Evolutionary conservation across 2,113 vertebrate genomes (phyloP), one percentile per base, ranked within the genome.

Genomic region (Microtus ochrogaster): DNA sequence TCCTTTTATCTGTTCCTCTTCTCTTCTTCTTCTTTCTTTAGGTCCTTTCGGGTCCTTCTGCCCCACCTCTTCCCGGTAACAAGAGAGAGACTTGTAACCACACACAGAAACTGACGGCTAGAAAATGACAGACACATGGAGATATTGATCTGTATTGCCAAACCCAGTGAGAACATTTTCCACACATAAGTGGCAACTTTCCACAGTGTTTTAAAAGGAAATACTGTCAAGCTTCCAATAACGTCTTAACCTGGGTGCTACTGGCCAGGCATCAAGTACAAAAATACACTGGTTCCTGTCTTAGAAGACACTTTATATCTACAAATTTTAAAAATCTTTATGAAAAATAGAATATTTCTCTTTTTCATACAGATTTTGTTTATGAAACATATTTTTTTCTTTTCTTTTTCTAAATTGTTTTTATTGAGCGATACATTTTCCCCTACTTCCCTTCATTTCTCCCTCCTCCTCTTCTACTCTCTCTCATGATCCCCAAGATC

Each of bases 141-240:
- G 81, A 28, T 87, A 88, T 4, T 82, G 39, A 66, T 92, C 52
- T 86, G 44, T 49, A 47, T 47, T 78, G 44, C 63, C 84, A 87
- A 92, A 85, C 36, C n/a, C 19, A 8, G 26, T 22, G 41, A 87
- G 16, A 65, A 19, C 73, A 36, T 83, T 92, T 92, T 91, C 89
- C 5, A 22, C 24, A 65, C 21, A 2, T 17, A 90, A 83, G n/a
- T 21, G 39, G 14, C 70, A 97, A 92, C 65, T 92, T 88, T 76
- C 72, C n/a, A 61, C 30, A 68, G 26, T 68, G 88, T 89, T 94
- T 49, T 33, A 81, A 33, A 77, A 91, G 88, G 68, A 95, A 58
- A 81, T 55, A n/a, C 55, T 82, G 77, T 81, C 82, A 81, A 49
- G 21, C 70, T 88, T 76, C 61, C 73, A 91, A 79, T 5, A 61